A percentile compares a stretch with the other conserved stretches of the same genome.
These are phyloP conservation scores for Nematolebias whitei DNA, from an alignment of 2,113 vertebrate genomes.

Conservation along the genomic window DNA sequence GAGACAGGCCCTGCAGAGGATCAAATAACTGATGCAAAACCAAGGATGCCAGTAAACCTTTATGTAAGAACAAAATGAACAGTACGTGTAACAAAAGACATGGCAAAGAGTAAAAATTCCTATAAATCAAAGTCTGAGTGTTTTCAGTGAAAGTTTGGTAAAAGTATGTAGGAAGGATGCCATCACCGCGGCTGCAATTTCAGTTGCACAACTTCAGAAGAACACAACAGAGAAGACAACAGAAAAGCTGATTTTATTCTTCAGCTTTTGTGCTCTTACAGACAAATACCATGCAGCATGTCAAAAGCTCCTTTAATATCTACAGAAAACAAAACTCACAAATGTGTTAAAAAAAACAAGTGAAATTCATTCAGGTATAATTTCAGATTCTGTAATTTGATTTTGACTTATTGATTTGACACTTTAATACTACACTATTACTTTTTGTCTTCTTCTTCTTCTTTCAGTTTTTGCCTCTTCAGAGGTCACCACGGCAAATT, in stretches of 20 bases:
- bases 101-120: constrained; percentile 27
- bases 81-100: constrained; percentile 38
- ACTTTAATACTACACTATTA: no score
- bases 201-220: constrained; percentile 42
- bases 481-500: no score
- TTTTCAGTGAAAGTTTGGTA: constrained; percentile 35
- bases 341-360: no score
- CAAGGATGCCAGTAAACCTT: constrained; percentile 50
- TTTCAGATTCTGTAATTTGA: no score
- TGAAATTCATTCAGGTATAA: no score
- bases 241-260: background rate
- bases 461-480: no score
- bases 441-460: no score
- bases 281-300: constrained; percentile 11
- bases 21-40: constrained; percentile 68
- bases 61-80: constrained; percentile 46
- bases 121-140: constrained; percentile 43
- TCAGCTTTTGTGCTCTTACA: background rate
- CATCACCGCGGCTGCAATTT: constrained; percentile 37
- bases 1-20: constrained; percentile 54
- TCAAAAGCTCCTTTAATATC: no score
- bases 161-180: constrained; percentile 32
- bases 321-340: no score
- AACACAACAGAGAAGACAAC: background rate
- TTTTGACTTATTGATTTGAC: no score